Evolutionary conservation across 2,888 invertebrate genomes (phyloP).

Genomic region (Clitarchus hookeri): DNA sequence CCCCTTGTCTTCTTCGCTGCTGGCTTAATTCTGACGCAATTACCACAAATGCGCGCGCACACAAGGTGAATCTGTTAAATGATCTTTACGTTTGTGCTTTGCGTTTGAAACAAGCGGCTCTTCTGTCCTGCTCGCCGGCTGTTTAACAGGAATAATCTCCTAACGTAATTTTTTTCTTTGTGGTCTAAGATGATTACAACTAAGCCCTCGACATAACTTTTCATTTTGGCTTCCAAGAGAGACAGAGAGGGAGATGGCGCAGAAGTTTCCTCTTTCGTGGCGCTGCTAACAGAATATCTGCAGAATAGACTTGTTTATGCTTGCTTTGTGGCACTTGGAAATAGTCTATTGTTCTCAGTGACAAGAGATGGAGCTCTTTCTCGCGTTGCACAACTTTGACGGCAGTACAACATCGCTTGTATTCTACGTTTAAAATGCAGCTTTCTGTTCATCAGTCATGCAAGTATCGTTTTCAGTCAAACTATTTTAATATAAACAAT

Average conservation of each 20-base stretch:
- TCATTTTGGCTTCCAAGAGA: background rate
- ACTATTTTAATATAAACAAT: too few relatives aligned
- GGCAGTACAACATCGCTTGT: too few relatives aligned
- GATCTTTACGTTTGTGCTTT: conserved; percentile 14
- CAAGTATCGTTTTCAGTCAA: too few relatives aligned
- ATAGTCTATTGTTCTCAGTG: too few relatives aligned
- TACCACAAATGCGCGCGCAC: conserved; percentile 1
- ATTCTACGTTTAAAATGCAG: too few relatives aligned
- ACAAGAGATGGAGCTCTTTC: too few relatives aligned
- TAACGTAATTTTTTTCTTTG: background rate
- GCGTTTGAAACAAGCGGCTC: background rate
- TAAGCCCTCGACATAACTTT: conserved; percentile 21
- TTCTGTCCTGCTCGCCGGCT: background rate
- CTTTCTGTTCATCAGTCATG: too few relatives aligned
- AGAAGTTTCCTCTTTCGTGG: background rate
- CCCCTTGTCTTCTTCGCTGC: background rate
- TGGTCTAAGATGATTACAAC: conserved; percentile 25
- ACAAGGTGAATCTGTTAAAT: background rate
- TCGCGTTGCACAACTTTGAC: too few relatives aligned
- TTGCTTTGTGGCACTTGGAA: too few relatives aligned
- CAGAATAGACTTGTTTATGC: background rate
- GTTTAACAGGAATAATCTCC: background rate
- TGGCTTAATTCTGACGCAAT: conserved; percentile 1
- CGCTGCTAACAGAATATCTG: background rate
- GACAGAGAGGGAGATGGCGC: background rate